These are phyloP conservation scores for Anser cygnoides DNA, from an alignment of 2,113 vertebrate genomes.

Conservation along the genomic window DNA sequence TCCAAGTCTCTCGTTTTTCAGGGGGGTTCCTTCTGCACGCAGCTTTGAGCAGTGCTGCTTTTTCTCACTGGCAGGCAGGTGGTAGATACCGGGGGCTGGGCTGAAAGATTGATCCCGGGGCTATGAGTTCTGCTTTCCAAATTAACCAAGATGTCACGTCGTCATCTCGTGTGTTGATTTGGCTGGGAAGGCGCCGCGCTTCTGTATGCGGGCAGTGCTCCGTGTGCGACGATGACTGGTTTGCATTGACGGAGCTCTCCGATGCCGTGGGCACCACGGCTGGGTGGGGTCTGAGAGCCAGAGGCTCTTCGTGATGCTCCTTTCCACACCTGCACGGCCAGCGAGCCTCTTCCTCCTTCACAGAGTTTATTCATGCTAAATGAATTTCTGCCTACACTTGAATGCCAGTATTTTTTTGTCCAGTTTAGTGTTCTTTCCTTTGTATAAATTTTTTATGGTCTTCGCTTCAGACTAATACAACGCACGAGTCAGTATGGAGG, in stretches of 20 bases:
- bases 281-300: background rate
- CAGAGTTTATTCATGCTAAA: background rate
- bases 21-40: background rate
- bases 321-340: background rate
- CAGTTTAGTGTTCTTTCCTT: background rate
- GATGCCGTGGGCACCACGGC: background rate
- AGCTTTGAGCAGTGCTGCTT: background rate
- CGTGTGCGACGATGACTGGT: background rate
- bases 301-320: background rate
- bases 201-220: background rate
- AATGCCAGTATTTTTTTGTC: background rate
- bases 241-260: background rate
- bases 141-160: background rate
- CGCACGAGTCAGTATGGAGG: too few relatives aligned
- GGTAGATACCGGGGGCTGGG: background rate
- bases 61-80: background rate
- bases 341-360: background rate
- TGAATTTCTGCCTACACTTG: background rate
- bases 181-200: background rate
- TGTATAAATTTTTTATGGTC: background rate
- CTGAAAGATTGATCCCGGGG: background rate
- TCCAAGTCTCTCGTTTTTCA: accelerated
- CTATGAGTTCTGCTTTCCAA: background rate
- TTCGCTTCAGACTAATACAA: background rate
- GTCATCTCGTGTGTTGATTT: background rate